Percentiles rank a stretch among this genome's conserved stretches.
phyloP scores from a whole-genome alignment of 2,888 invertebrate genomes.

The Elmis aenea region DNA sequence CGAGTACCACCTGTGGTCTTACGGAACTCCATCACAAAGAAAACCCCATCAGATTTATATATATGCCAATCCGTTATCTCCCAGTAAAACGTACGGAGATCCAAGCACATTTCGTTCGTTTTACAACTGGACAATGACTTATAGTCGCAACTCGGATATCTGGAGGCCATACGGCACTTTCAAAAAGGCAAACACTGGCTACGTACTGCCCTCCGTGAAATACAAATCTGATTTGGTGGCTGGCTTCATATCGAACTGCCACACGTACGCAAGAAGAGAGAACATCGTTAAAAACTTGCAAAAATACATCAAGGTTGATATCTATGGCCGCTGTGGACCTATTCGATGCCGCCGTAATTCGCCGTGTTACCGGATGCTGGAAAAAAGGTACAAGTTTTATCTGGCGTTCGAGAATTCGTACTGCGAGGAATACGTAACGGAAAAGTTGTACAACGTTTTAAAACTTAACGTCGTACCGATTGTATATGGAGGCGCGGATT shows the following conservation, averaged over 20 bases:
- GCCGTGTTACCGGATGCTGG: constrained; percentile 47
- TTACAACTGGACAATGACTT: constrained; percentile 56
- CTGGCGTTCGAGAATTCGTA: constrained; percentile 67
- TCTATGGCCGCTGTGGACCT: constrained; percentile 58
- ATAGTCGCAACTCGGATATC: constrained; percentile 44
- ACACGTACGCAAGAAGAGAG: constrained; percentile 46
- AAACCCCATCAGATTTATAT: constrained; percentile 47
- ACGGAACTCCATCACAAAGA: constrained; percentile 41
- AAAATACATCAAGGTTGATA: constrained; percentile 56
- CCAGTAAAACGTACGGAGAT: constrained; percentile 29
- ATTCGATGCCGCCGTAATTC: constrained; percentile 36
- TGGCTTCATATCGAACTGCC: constrained; percentile 56
- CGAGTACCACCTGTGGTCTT: constrained; percentile 26
- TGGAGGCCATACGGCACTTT: constrained; percentile 43
- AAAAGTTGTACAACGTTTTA: constrained; percentile 54
- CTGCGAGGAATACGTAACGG: constrained; percentile 60
- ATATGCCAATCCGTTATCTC: constrained; percentile 49
- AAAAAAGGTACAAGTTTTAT: constrained; percentile 64
- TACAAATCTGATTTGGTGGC: constrained; percentile 50
- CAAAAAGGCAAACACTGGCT: constrained; percentile 18
- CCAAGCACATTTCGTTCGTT: constrained; percentile 39
- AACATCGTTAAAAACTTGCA: constrained; percentile 48
- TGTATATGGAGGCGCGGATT: constrained; percentile 61
- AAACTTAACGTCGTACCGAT: constrained; percentile 60
- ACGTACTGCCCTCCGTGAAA: constrained; percentile 21